Base-by-base conservation (phyloP, 2,113 vertebrate genomes). In the Pyxicephalus adspersus region DNA sequence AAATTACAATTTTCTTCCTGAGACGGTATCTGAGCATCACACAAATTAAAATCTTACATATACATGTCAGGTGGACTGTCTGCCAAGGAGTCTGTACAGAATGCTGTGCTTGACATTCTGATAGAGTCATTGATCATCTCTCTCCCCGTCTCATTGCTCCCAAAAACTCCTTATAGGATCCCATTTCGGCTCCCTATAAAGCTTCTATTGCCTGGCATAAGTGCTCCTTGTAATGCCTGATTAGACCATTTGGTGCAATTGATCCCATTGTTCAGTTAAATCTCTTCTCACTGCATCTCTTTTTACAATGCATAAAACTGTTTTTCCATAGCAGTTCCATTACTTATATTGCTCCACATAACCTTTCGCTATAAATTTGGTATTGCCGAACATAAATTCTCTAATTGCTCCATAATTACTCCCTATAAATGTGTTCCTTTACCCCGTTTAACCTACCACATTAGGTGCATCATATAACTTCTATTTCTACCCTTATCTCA, bases 41-140 rank as follows among this genome's bases (percentile, higher is more conserved):
- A 65, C 28, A 22, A 55, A 78, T 78, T 66, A 78, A 78, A 66
- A 23, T 66, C 64, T 78, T 78, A 78, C 55, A 78, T 67, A 78
- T 78, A 78, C 64, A 66, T 55, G 63, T 78, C 51, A 55, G 13
- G 64, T 29, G 50, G 63, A 78, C 31, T 57, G 51, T 78, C 76
- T 66, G 76, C 63, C 51, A 66, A 28, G 50, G 64, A 66, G 50
- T 29, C 18, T 63, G 57, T 28, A 57, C 63, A 22, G 26, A 78
- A 57, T 54, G 51, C 31, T 22, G 15, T 55, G 18, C 25, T 51
- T n/a, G 25, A 28, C 31, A 18, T 22, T 65, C 25, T 77, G 54
- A 77, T 77, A 34, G 45, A 57, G 20, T 51, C 51, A 67, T 58
- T 78, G 51, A 64, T 77, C 61, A 65, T 65, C 50, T 52, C 20